These are phyloP conservation scores for Diaperis boleti DNA, from an alignment of 2,888 invertebrate genomes.

Conservation along the genomic window DNA sequence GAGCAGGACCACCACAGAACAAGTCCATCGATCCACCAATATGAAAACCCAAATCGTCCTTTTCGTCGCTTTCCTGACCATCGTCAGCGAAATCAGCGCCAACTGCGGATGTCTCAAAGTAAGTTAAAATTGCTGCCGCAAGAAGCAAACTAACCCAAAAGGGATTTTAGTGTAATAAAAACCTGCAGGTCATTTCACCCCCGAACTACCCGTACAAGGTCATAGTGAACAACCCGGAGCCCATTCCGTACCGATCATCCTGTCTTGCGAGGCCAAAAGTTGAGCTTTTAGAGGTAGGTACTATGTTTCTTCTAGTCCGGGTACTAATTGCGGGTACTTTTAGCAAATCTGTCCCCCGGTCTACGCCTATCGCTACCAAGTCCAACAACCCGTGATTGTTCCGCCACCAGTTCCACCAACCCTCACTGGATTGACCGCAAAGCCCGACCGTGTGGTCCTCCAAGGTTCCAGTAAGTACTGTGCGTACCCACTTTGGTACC, in stretches of 20 bases:
- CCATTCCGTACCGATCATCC: too few relatives aligned
- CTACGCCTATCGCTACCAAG: slow-evolving; percentile 34
- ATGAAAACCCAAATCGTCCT: slow-evolving; percentile 15
- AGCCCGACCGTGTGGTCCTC: slow-evolving; percentile 58
- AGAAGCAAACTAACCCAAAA: slow-evolving; percentile 4
- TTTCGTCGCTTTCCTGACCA: slow-evolving; percentile 39
- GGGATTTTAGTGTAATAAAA: slow-evolving; percentile 59
- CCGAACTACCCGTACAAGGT: slow-evolving; percentile 55
- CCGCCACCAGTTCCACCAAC: slow-evolving; percentile 19
- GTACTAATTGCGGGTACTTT: too few relatives aligned
- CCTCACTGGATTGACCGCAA: slow-evolving; percentile 52
- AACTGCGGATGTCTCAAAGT: slow-evolving; percentile 63
- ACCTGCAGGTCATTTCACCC: slow-evolving; percentile 57
- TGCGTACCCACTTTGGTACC: not conserved
- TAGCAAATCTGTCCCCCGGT: slow-evolving; percentile 17
- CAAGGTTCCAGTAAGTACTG: slow-evolving; percentile 29
- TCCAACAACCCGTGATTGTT: slow-evolving; percentile 51
- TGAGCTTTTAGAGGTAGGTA: too few relatives aligned
- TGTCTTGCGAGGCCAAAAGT: too few relatives aligned
- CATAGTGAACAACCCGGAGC: slow-evolving; percentile 51
- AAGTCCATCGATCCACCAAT: slow-evolving; percentile 1
- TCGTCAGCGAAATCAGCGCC: slow-evolving; percentile 50
- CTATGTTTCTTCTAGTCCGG: too few relatives aligned
- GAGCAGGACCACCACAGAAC: slow-evolving; percentile 4
- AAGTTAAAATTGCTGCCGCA: slow-evolving; percentile 48